Evolutionary conservation across 2,888 invertebrate genomes (phyloP), one percentile per base, ranked within the genome.

Genomic region (Beris chalybata): DNA sequence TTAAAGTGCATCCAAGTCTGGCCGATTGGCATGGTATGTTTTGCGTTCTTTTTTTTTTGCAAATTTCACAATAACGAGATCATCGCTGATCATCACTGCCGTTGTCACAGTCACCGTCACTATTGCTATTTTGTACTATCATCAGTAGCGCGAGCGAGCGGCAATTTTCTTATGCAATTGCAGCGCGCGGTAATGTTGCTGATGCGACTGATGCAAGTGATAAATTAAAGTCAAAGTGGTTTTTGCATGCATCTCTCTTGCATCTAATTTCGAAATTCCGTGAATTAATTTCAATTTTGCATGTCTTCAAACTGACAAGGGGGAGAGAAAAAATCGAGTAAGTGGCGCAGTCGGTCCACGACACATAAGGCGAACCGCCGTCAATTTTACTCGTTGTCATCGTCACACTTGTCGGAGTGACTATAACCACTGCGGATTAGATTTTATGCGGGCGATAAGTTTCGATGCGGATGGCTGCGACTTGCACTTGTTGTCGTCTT

Each of bases 241-340:
- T 64, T 64, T 64, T 64, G 64, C 64, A 64, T 64, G 64, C 64
- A 54, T 64, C 54, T 64, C 54, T 64, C 45, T 53, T 65, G 65
- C 65, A 65, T 65, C 65, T 65, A 65, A 65, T 65, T 65, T 65
- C 50, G 66, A 74, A 75, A 75, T 78, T 76, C 76, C 73, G 71
- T 75, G 77, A 78, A 79, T 78, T 79, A 78, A 78, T 78, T 77
- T 77, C 75, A 76, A 78, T 78, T 78, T 78, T 78, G 78, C 78
- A 78, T 78, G 78, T 78, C 75, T 75, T 75, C 32, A 65, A 54
- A 48, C 48, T 48, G 48, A n/a, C 15, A 22, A 22, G 15, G 48
- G 48, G n/a, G 12, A 13, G 5, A 5, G 48, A 13, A 13, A 6
- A 11, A 48, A 5, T 12, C 4, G 12, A 48, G n/a, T 44, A 48